A percentile compares a stretch with the other conserved stretches of the same genome.
phyloP scores from a whole-genome alignment of 2,113 vertebrate genomes.

The Myodes glareolus region DNA sequence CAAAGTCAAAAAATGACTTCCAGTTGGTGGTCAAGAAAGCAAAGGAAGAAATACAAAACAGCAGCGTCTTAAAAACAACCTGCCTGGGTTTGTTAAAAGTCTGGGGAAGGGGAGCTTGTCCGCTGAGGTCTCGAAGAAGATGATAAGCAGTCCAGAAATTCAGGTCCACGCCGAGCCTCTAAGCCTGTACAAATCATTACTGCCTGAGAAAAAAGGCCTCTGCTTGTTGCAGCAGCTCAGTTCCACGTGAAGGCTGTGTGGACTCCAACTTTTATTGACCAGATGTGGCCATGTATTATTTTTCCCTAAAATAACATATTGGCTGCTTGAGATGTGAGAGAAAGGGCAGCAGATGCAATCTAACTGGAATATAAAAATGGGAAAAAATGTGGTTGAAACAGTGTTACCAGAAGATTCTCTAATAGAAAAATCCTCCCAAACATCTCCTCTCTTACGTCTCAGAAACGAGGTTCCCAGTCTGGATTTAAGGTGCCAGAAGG shows the following conservation, averaged over 20 bases:
- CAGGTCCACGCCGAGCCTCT: background rate
- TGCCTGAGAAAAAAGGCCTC: background rate
- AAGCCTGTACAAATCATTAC: background rate
- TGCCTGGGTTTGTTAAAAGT: background rate
- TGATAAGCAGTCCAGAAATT: background rate
- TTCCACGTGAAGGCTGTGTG: background rate
- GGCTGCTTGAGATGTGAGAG: background rate
- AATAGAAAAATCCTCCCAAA: conserved; percentile 23
- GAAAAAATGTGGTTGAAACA: background rate
- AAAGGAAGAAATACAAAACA: conserved; percentile 56
- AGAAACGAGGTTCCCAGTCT: background rate
- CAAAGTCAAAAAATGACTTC: conserved; percentile 66
- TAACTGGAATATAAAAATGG: background rate
- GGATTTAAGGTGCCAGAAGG: background rate
- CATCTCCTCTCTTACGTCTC: background rate
- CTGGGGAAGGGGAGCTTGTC: background rate
- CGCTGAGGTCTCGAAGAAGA: background rate
- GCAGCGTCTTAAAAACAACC: conserved; percentile 11
- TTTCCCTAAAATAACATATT: conserved; percentile 27
- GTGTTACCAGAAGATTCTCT: background rate
- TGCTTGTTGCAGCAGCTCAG: background rate
- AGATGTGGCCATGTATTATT: background rate
- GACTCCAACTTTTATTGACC: conserved; percentile 4
- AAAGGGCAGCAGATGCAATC: background rate
- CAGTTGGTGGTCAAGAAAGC: conserved; percentile 1